Evolutionary conservation across 53 echinoderm and acorn worm species (phyloP).

Genomic region (Pentamera pediparva): DNA sequence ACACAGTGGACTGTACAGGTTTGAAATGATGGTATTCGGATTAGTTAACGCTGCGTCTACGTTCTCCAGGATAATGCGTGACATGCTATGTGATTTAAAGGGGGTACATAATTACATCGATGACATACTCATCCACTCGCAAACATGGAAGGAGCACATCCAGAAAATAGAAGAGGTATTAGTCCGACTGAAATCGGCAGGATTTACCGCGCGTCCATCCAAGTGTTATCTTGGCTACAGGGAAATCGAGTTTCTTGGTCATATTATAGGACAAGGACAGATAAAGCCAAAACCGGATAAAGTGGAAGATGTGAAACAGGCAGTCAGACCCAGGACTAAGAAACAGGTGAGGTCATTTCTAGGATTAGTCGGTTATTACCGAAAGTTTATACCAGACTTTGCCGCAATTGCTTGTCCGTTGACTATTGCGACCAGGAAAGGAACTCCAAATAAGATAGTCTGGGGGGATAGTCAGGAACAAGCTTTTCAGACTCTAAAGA

Average conservation of each 20-base stretch:
- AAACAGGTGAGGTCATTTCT: conserved; percentile 22
- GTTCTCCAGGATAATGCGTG: conserved; percentile 34
- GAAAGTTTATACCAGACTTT: conserved; percentile 35
- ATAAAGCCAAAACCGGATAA: conserved; percentile 37
- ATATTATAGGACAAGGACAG: conserved; percentile 32
- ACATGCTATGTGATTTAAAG: conserved; percentile 8
- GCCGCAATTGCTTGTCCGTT: conserved; percentile 29
- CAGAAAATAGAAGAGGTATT: conserved; percentile 31
- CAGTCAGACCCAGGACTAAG: conserved; percentile 16
- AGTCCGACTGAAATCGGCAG: neutral
- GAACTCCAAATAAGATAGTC: conserved; percentile 13
- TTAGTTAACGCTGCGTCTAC: conserved; percentile 42
- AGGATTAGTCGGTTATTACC: conserved; percentile 16
- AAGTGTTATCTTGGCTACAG: conserved; percentile 15
- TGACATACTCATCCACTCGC: conserved; percentile 40
- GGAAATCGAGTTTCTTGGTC: conserved; percentile 47
- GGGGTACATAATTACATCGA: conserved; percentile 49
- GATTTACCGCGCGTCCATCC: conserved; percentile 19
- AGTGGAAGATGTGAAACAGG: neutral
- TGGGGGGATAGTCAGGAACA: conserved; percentile 18
- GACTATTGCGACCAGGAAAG: conserved; percentile 20
- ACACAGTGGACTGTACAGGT: conserved; percentile 26
- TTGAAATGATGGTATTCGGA: conserved; percentile 46
- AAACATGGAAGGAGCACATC: conserved; percentile 40
- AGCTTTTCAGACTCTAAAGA: conserved; percentile 37